Evolutionary conservation across 2,797 vertebrate genomes (phyloP), one percentile per base, ranked within the genome.

Genomic region (Halcyon leucocephala): DNA sequence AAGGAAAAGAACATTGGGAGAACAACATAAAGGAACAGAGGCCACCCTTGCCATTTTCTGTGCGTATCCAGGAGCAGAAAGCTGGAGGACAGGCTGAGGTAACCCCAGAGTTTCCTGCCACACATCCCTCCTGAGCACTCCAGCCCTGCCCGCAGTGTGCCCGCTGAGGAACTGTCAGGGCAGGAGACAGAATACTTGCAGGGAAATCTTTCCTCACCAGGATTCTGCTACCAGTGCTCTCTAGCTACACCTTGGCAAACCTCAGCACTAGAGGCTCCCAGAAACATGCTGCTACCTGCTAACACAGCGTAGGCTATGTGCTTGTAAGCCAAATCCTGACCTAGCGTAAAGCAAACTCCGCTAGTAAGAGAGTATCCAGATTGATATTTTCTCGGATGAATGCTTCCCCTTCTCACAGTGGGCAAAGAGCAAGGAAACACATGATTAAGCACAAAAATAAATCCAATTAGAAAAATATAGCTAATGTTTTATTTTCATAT

Each of bases 391-490:
- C 65, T 33, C 28, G 41, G 42, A 60, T 44, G 41, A 83, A 48
- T 18, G 3, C 6, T 35, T 37, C 28, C 37, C 33, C 16, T 22
- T 57, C 83, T 66, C 69, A 58, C 52, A 65, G 21, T n/a, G 28
- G 35, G 29, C 61, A 90, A 94, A 89, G 37, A 73, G n/a, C 77
- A 83, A 88, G 39, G 35, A 94, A 91, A 70, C 41, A 73, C 15
- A 52, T 57, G 46, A 91, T 90, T 57, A 84, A 80, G 24, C 15
- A 67, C 14, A 72, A 86, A 95, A 94, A 33, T 57, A 85, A 93
- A 93, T n/a, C 20, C 39, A 90, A 83, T 93, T 84, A 73, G 66
- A 61, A 78, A 44, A 91, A 87, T 78, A 73, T 4, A 65, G 20
- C 7, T 55, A 37, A 78, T 79, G 73, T 76, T 96, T 24, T 79